A percentile compares a stretch with the other conserved stretches of the same genome.
Conservation (phyloP, 2,113 vertebrate species). For the Phycodurus eques region DNA sequence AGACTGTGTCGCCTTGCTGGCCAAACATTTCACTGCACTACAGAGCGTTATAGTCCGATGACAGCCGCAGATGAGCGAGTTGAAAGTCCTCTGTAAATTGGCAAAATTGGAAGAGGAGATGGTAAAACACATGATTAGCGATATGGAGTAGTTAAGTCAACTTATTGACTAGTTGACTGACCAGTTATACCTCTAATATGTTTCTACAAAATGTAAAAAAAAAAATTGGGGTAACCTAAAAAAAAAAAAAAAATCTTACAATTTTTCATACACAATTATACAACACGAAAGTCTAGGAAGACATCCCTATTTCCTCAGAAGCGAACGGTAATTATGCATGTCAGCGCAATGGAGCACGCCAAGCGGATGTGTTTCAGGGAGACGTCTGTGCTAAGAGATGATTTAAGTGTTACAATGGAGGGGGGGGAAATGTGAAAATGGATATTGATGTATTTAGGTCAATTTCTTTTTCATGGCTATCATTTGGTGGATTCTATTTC, state of each 20-base stretch:
- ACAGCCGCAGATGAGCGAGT: no score
- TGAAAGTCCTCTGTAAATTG: no score
- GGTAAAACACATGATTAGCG: no score
- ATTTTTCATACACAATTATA: background rate
- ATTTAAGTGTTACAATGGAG: conserved; percentile 27
- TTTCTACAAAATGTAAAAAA: background rate
- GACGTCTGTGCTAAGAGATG: conserved; percentile 42
- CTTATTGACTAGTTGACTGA: background rate
- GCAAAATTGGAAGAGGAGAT: no score
- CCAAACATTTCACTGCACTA: no score
- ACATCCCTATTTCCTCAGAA: background rate
- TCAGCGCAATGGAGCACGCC: conserved; percentile 18
- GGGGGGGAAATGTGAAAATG: conserved; percentile 51
- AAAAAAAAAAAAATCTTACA: background rate
- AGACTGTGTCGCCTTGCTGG: no score
- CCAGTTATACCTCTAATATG: no score
- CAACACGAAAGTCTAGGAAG: background rate
- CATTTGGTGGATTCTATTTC: conserved; percentile 64
- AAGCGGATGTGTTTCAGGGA: conserved; percentile 45
- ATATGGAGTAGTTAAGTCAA: background rate
- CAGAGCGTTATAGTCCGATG: no score
- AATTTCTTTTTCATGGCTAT: conserved; percentile 54
- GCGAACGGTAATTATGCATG: background rate
- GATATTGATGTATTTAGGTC: conserved; percentile 75
- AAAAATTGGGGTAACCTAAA: background rate